These are phyloP conservation scores for Eumaeus atala DNA, from an alignment of 1,140 invertebrate species.

Conservation along the genomic window DNA sequence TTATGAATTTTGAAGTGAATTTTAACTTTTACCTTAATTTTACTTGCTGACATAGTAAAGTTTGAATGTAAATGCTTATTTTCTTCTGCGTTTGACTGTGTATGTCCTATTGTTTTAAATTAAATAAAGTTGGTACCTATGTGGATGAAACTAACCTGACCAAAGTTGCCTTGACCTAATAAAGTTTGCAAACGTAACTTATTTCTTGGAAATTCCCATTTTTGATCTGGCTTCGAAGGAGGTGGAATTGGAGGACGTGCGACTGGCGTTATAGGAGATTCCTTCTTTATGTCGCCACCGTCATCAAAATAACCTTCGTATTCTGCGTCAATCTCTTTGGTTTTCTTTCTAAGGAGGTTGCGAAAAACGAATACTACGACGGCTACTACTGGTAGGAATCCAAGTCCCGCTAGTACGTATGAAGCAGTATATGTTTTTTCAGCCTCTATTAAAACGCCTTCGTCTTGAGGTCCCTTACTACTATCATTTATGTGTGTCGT, in stretches of 20 bases:
- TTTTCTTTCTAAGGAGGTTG: constrained; percentile 72
- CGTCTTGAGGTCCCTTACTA: constrained; percentile 39
- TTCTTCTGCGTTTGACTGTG: too few species aligned
- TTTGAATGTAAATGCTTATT: too few species aligned
- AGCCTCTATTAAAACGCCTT: constrained; percentile 73
- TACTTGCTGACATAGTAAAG: too few species aligned
- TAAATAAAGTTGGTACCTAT: neutral
- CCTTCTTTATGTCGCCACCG: constrained; percentile 62
- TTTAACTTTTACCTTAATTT: too few species aligned
- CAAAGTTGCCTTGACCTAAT: constrained; percentile 89
- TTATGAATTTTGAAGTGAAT: too few species aligned
- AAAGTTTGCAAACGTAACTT: constrained; percentile 86
- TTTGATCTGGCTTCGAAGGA: constrained; percentile 73
- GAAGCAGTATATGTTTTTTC: constrained; percentile 75
- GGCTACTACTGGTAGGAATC: constrained; percentile 75
- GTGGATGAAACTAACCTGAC: constrained; percentile 76
- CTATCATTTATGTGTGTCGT: constrained; percentile 35
- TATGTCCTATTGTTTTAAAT: too few species aligned
- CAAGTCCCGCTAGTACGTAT: constrained; percentile 76
- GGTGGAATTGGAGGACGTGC: constrained; percentile 70
- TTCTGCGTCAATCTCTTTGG: constrained; percentile 75
- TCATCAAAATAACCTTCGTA: constrained; percentile 76
- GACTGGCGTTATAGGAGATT: constrained; percentile 65
- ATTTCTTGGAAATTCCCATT: constrained; percentile 86
- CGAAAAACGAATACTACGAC: constrained; percentile 74